Percentiles rank a stretch among this genome's conserved stretches.
Conservation (phyloP, 1,140 invertebrate species). For the Andricus grossulariae region DNA sequence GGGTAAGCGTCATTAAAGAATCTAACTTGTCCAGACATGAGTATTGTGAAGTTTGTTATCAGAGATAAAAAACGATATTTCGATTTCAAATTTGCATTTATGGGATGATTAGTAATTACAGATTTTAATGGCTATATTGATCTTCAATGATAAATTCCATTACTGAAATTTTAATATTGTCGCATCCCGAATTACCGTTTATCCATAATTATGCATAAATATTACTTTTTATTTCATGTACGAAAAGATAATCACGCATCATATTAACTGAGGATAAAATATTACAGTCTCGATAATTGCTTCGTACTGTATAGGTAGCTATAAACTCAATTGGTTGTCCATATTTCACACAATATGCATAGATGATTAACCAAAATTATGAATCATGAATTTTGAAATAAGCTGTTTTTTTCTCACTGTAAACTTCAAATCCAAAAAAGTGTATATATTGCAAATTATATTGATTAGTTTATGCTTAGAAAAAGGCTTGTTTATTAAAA, state of each 20-base stretch:
- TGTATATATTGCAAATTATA: too few species aligned
- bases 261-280: slow-evolving; percentile 2
- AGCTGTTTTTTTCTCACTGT: too few species aligned
- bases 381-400: too few species aligned
- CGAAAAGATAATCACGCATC: background rate
- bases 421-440: too few species aligned
- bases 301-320: background rate
- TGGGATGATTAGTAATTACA: background rate
- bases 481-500: too few species aligned
- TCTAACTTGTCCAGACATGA: too few species aligned
- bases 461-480: too few species aligned
- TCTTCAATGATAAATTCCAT: background rate
- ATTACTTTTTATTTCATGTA: background rate
- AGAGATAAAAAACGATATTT: too few species aligned
- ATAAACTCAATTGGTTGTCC: background rate
- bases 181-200: background rate
- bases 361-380: too few species aligned
- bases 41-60: too few species aligned
- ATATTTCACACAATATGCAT: background rate
- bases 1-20: too few species aligned
- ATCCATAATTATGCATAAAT: slow-evolving; percentile 3
- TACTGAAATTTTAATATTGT: background rate
- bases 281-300: background rate
- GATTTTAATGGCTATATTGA: background rate
- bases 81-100: too few species aligned